Evolutionary conservation across 2,888 invertebrate genomes (phyloP).

Genomic region (Tetramorium bicarinatum): DNA sequence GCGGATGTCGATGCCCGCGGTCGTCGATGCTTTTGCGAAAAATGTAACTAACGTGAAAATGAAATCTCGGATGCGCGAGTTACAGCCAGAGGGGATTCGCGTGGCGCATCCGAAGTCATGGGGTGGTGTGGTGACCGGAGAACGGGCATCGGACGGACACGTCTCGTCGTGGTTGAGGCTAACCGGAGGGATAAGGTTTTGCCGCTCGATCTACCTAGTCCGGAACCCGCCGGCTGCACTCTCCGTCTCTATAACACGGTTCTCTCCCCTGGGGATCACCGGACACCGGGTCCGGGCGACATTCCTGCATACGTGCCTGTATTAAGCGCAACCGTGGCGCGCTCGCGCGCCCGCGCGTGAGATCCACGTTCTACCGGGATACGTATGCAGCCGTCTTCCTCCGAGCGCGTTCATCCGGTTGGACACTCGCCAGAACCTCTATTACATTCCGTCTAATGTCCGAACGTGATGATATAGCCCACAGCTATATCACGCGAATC

Average conservation of each 20-base stretch:
- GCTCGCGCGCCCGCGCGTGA: neutral
- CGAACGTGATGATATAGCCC: slow-evolving; percentile 60
- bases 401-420: slow-evolving; percentile 73
- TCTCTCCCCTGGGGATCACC: slow-evolving; percentile 61
- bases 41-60: slow-evolving; percentile 8
- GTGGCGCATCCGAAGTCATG: slow-evolving; percentile 28
- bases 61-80: slow-evolving; percentile 12
- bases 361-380: slow-evolving; percentile 14
- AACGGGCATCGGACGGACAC: slow-evolving; percentile 58
- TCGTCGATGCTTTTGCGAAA: neutral
- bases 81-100: neutral
- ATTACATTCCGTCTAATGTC: slow-evolving; percentile 82
- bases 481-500: slow-evolving; percentile 69
- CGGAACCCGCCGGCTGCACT: slow-evolving; percentile 61
- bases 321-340: slow-evolving; percentile 49
- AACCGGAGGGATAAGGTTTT: slow-evolving; percentile 74
- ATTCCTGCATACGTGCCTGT: slow-evolving; percentile 58
- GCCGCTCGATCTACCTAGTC: slow-evolving; percentile 71
- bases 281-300: slow-evolving; percentile 30
- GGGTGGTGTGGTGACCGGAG: neutral
- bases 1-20: neutral
- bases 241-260: slow-evolving; percentile 20
- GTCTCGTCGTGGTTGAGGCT: slow-evolving; percentile 67
- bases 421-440: slow-evolving; percentile 82
- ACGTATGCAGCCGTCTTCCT: slow-evolving; percentile 47